Percentiles rank a stretch among this genome's conserved stretches.
Evolutionary conservation across 37 sponge, comb jelly and placozoan species (phyloP).

Genomic region (Chondrilla cf. caribensis): DNA sequence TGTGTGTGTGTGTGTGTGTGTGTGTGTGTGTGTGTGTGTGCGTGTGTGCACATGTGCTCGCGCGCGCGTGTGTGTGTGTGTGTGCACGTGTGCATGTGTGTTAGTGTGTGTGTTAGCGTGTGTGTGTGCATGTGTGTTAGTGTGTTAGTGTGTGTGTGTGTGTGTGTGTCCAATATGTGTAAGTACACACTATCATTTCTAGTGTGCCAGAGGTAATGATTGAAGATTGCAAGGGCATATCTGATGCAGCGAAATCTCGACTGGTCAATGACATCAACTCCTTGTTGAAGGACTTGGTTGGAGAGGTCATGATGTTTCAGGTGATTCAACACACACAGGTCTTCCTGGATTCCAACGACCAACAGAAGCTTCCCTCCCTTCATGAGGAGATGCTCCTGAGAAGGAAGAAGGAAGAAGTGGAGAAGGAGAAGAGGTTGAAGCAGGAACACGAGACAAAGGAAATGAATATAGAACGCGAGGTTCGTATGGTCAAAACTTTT

Average conservation of each 20-base stretch:
- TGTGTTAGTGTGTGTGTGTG: too few species aligned
- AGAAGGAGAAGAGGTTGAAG: slow-evolving; percentile 20
- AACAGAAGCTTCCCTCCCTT: slow-evolving; percentile 55
- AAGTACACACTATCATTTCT: background rate
- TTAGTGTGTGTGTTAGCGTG: too few species aligned
- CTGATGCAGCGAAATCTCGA: background rate
- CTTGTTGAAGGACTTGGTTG: background rate
- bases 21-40: slow-evolving; percentile 13
- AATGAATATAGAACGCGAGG: slow-evolving; percentile 40
- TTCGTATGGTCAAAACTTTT: background rate
- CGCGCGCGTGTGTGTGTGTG: background rate
- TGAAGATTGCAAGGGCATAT: slow-evolving; percentile 3
- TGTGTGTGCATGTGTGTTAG: too few species aligned
- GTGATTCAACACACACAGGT: background rate
- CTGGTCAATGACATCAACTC: background rate
- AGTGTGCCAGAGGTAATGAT: background rate
- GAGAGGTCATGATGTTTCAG: slow-evolving; percentile 33
- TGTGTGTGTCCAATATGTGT: background rate
- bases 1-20: background rate
- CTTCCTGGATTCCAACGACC: slow-evolving; percentile 66
- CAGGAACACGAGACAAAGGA: slow-evolving; percentile 19
- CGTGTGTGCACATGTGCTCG: background rate
- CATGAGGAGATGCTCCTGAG: slow-evolving; percentile 76
- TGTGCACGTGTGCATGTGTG: too few species aligned
- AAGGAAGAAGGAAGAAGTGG: slow-evolving; percentile 39